These are phyloP conservation scores for Podargus strigoides DNA, from an alignment of 2,797 vertebrate genomes.

Conservation along the genomic window DNA sequence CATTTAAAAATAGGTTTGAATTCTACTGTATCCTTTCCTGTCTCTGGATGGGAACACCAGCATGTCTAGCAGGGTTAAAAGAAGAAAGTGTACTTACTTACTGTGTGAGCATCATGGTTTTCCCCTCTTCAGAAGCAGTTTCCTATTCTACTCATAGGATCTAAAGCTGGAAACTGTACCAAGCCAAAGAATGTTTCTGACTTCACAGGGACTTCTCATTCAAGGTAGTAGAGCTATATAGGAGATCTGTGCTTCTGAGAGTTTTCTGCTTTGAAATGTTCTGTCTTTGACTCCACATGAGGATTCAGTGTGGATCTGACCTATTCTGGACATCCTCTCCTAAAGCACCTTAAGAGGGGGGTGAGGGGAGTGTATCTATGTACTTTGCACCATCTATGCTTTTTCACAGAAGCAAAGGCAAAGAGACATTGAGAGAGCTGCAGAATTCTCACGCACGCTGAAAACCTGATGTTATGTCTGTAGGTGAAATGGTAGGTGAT, in stretches of 20 bases:
- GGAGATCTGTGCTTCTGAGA: not conserved
- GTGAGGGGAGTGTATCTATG: not conserved
- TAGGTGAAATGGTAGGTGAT: not conserved
- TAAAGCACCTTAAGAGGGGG: not conserved
- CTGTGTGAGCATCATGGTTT: not conserved
- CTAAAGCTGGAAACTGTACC: not conserved
- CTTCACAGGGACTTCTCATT: not conserved
- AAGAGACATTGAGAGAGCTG: not conserved
- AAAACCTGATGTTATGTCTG: not conserved
- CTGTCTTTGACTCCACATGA: not conserved
- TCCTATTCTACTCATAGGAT: not conserved
- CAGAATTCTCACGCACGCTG: not conserved
- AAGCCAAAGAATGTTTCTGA: not conserved
- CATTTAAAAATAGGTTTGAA: not conserved
- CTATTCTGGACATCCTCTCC: not conserved
- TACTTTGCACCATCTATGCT: not conserved
- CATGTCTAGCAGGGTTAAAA: not conserved
- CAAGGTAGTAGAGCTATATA: not conserved
- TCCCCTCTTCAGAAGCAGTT: not conserved
- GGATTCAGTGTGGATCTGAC: not conserved
- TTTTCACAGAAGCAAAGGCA: not conserved
- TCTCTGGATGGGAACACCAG: not conserved
- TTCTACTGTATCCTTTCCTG: not conserved
- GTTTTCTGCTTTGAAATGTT: not conserved
- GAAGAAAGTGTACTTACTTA: not conserved